Percentiles rank a stretch among this genome's conserved stretches.
Evolutionary conservation across 2,888 invertebrate species (phyloP).

Genomic region (Dryomyza anilis): DNA sequence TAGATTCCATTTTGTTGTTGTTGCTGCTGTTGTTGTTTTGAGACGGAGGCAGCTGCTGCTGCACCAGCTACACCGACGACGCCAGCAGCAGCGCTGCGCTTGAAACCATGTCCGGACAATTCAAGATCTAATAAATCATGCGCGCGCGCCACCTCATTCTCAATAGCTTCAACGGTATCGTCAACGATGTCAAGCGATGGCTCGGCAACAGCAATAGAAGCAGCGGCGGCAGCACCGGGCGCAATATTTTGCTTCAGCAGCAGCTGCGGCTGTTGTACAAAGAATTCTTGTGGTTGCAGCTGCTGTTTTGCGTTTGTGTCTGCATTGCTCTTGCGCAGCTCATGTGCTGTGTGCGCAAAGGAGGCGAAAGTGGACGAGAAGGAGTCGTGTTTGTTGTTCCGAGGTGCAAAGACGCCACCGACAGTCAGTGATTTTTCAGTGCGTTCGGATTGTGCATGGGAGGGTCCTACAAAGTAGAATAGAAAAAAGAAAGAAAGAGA

Average conservation of each 20-base stretch:
- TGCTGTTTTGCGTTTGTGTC: neutral
- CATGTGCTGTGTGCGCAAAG: conserved; percentile 36
- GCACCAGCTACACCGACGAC: conserved; percentile 47
- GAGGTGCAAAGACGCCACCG: conserved; percentile 54
- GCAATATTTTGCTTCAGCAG: conserved; percentile 49
- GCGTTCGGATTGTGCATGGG: conserved; percentile 41
- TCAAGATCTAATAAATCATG: conserved; percentile 59
- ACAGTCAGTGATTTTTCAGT: conserved; percentile 52
- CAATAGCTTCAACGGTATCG: conserved; percentile 61
- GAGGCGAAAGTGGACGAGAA: conserved; percentile 54
- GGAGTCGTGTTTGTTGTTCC: no score
- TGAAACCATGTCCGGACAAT: conserved; percentile 58
- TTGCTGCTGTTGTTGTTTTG: conserved; percentile 57
- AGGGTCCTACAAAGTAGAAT: conserved; percentile 39
- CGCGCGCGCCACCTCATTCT: conserved; percentile 64
- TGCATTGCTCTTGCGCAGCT: neutral
- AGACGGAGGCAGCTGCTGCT: conserved; percentile 47
- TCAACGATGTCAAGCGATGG: conserved; percentile 16
- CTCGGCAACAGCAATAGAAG: conserved; percentile 47
- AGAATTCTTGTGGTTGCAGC: neutral
- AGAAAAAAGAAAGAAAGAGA: conserved; percentile 24
- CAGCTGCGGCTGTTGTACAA: conserved; percentile 16
- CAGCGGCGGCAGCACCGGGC: conserved; percentile 39
- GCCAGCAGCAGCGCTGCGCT: conserved; percentile 47
- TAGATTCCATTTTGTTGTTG: no score